phyloP scores from a whole-genome alignment of 1,140 invertebrate genomes.

The Lepidurus couesii region DNA sequence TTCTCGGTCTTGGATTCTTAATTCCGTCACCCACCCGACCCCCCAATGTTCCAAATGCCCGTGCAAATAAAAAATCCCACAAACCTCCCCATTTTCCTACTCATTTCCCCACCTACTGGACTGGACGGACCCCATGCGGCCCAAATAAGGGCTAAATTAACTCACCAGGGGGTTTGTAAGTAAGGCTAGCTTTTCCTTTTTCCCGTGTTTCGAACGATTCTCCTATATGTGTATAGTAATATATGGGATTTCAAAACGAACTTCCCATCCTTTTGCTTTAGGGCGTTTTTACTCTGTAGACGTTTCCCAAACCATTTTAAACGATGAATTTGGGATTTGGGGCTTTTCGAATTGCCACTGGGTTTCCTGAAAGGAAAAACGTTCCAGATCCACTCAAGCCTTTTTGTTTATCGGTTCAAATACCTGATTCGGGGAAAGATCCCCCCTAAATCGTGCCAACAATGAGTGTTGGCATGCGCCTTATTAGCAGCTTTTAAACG shows the following conservation, averaged over 20 bases:
- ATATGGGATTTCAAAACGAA: no score
- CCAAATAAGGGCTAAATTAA: conserved; percentile 11
- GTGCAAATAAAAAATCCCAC: conserved; percentile 12
- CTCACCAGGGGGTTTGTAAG: neutral
- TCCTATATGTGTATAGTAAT: no score
- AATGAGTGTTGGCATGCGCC: conserved; percentile 4
- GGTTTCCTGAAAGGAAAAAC: no score
- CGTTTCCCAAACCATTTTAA: no score
- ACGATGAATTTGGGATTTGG: no score
- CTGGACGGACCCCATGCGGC: neutral
- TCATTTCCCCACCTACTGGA: neutral
- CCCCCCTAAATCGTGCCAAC: neutral
- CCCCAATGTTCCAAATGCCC: neutral
- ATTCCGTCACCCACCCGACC: neutral
- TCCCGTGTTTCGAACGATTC: no score
- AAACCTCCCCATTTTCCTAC: neutral
- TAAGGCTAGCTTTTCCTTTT: neutral
- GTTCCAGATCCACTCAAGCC: no score
- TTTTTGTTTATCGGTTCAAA: no score
- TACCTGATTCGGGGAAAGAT: neutral
- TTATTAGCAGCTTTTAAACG: neutral
- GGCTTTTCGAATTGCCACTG: no score
- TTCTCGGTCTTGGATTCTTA: neutral
- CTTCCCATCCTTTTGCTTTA: no score
- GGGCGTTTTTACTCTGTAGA: no score